Evolutionary conservation across 2,113 vertebrate species (phyloP), one percentile per base, ranked within the genome.

Genomic region (Microcebus griseorufus): DNA sequence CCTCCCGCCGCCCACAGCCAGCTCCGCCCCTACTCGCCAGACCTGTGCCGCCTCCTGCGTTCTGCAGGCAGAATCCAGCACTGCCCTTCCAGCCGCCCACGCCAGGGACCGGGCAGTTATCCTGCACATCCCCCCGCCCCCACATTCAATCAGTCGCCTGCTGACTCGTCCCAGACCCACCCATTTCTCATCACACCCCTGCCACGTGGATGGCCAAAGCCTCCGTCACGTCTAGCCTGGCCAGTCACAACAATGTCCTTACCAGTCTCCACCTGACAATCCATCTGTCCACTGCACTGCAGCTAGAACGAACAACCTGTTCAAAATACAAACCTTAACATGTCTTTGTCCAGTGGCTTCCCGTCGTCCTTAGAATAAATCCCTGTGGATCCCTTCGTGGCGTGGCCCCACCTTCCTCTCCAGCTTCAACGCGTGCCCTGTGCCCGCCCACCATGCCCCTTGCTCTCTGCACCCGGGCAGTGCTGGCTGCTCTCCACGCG

Each of bases 381-480:
- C 27, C 25, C 60, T 69, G 18, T 1, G 42, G 32, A 62, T 0
- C 12, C 22, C 23, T 32, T 79, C 18, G 5, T 37, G 27, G 67
- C 22, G 42, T 18, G 9, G 20, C 1, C 17, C 51, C 6, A 18
- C 11, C 64, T 32, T 25, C 18, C 27, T 72, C 39, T 75, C 16
- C 29, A 62, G 29, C 32, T 76, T 75, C 22, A 10, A 3, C 34
- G 37, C 16, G 2, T 29, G 32, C 8, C 1, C n/a, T 14, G 27
- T 10, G 6, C 18, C n/a, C 22, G 2, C 10, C 17, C 12, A 11
- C 18, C 6, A 37, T 0, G 1, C 6, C 32, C 27, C n/a, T 34
- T 42, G 75, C 23, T 88, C 60, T 65, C 48, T 65, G 27, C 0
- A 53, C 6, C 42, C 73, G 12, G 51, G 72, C 9, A 13, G 17